phyloP scores from a whole-genome alignment of 1,140 invertebrate species.

The Formica exsecta region DNA sequence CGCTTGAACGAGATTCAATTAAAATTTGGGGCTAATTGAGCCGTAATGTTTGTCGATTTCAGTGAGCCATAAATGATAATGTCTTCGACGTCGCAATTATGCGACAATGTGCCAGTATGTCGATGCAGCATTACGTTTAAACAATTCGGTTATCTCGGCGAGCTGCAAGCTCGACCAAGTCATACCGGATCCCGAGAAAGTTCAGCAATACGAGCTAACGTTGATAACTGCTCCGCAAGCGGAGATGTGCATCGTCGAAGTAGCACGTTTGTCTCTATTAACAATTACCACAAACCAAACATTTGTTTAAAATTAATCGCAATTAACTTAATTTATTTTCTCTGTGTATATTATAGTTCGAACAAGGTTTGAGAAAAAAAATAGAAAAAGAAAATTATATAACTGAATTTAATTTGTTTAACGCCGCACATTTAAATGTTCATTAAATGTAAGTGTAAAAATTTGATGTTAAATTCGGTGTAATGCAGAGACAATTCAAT shows the following conservation, averaged over 20 bases:
- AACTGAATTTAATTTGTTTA: slow-evolving; percentile 9
- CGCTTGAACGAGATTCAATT: not conserved
- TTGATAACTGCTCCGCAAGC: slow-evolving; percentile 53
- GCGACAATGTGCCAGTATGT: slow-evolving; percentile 72
- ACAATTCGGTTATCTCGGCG: slow-evolving; percentile 73
- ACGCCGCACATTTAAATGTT: not conserved
- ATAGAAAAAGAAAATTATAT: not conserved
- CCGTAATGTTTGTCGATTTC: slow-evolving; percentile 66
- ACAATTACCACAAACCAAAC: slow-evolving; percentile 46
- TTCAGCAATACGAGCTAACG: slow-evolving; percentile 56
- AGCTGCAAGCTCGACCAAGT: slow-evolving; percentile 72
- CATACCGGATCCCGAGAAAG: slow-evolving; percentile 60
- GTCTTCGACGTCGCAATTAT: slow-evolving; percentile 74
- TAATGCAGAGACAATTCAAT: not conserved
- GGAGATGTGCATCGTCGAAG: slow-evolving; percentile 50
- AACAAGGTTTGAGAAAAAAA: not conserved
- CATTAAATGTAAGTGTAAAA: not conserved
- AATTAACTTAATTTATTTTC: not conserved
- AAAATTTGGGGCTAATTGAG: slow-evolving; percentile 47
- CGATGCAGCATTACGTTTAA: slow-evolving; percentile 67
- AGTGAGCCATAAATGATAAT: slow-evolving; percentile 67
- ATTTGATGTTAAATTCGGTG: not conserved
- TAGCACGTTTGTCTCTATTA: slow-evolving; percentile 42
- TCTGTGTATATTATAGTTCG: not conserved
- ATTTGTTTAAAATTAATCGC: slow-evolving; percentile 23